Conservation (phyloP, 1,140 invertebrate species). For the Drosophila pachea region DNA sequence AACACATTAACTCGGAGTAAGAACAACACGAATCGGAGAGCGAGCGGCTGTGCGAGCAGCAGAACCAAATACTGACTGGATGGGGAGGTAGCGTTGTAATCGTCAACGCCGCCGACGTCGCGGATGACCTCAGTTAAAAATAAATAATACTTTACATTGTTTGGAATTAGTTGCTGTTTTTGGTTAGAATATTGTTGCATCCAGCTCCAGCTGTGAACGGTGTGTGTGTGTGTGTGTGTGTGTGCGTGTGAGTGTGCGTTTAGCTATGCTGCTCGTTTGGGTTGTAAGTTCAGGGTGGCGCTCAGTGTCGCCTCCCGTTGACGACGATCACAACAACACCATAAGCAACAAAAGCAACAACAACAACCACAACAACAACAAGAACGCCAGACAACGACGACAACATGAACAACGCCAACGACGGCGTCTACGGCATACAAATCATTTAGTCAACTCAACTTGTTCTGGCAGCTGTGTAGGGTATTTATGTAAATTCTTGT, state of each 20-base stretch:
- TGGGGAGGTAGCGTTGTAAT: conserved; percentile 44
- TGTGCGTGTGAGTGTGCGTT: no score
- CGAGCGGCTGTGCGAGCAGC: conserved; percentile 6
- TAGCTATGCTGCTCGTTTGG: conserved; percentile 8
- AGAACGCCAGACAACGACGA: conserved; percentile 7
- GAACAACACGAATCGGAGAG: conserved; percentile 28
- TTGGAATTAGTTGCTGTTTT: conserved; percentile 74
- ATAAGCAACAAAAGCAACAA: conserved; percentile 10
- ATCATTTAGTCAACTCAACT: conserved; percentile 66
- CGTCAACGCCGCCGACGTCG: conserved; percentile 36
- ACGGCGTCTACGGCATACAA: conserved; percentile 51
- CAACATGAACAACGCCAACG: conserved; percentile 25
- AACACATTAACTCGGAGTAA: conserved; percentile 38
- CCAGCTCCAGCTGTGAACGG: no score
- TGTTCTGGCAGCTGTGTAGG: conserved; percentile 47
- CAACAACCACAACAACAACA: conserved; percentile 32
- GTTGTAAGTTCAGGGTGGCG: conserved; percentile 71
- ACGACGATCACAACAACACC: conserved; percentile 18
- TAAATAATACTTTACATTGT: conserved; percentile 77
- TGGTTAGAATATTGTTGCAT: conserved; percentile 50
- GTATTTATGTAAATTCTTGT: conserved; percentile 72
- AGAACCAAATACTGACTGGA: conserved; percentile 16
- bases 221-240: no score
- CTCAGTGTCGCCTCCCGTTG: conserved; percentile 46
- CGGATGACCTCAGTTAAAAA: conserved; percentile 75